Evolutionary conservation across 2,797 vertebrate species (phyloP).

Genomic region (Labroides dimidiatus): DNA sequence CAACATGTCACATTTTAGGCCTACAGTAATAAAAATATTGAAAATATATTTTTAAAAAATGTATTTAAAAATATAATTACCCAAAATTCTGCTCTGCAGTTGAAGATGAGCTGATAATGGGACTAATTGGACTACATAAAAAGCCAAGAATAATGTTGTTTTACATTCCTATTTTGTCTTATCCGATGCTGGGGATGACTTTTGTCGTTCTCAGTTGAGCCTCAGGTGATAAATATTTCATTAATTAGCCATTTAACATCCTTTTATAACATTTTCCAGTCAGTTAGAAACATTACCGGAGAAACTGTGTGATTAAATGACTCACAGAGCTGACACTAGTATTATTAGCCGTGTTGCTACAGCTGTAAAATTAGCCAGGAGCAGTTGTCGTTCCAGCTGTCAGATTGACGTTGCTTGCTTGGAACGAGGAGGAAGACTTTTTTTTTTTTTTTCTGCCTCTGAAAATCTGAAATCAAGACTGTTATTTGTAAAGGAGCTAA

Average conservation of each 20-base stretch:
- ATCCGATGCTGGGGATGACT: neutral
- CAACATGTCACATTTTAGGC: no score
- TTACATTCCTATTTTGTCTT: neutral
- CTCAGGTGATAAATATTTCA: neutral
- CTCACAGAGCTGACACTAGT: neutral
- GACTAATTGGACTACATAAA: no score
- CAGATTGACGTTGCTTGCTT: neutral
- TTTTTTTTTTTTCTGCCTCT: neutral
- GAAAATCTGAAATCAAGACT: neutral
- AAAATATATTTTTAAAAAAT: no score
- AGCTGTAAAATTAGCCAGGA: neutral
- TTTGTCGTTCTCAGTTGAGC: neutral
- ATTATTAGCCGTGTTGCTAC: neutral
- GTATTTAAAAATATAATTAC: no score
- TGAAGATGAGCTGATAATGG: no score
- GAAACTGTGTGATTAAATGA: neutral
- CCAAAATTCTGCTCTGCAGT: no score
- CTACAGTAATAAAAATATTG: no score
- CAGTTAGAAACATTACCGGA: conserved; percentile 4
- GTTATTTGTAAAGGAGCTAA: neutral
- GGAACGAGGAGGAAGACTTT: neutral
- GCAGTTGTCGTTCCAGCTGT: neutral
- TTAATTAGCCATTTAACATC: neutral
- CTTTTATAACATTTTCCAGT: neutral
- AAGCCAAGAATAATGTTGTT: neutral